Evolutionary conservation across 2,113 vertebrate genomes (phyloP), one percentile per base, ranked within the genome.

Genomic region (Catharus bicknelli): DNA sequence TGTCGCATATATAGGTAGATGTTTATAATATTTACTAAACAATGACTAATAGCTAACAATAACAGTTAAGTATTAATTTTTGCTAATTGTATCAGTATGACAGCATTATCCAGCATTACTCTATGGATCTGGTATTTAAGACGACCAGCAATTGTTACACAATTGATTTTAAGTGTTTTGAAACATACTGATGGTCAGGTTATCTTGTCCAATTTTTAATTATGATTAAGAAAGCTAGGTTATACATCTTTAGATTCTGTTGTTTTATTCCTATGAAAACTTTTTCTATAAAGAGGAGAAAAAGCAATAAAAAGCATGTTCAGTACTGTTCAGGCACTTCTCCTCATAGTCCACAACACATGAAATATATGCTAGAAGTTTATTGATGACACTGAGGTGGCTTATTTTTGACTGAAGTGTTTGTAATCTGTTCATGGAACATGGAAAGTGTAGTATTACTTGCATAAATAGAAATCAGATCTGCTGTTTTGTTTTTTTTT

Each of bases 321-420:
- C 29, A 70, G 36, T 67, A 47, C 17, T 68, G 1, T 27, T 29
- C 8, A 64, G 25, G 19, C 27, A 57, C 8, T 8, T 36, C 19
- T 34, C 14, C 10, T 94, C 32, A 8, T 53, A 34, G 1, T 58
- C 47, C 42, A 30, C 3, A 12, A n/a, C 0, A 0, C 26, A 12
- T 63, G 11, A 67, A 68, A 63, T 70, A 7, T 32, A 36, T 67
- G 17, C 21, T 27, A 43, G 20, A 48, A 62, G 1, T 62, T 69
- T 76, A 34, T 69, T 77, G 5, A 5, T 64, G 64, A 47, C 38
- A 53, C 19, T 63, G 32, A 58, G 0, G 3, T 50, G 16, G 21
- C 9, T 66, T 54, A 4, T 7, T 80, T 88, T 86, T 74, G 22
- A 59, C 32, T 36, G 17, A 79, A 58, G 6, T 4, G 2, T 79